Evolutionary conservation across 2,113 vertebrate genomes (phyloP).

Genomic region (Gyps fulvus): DNA sequence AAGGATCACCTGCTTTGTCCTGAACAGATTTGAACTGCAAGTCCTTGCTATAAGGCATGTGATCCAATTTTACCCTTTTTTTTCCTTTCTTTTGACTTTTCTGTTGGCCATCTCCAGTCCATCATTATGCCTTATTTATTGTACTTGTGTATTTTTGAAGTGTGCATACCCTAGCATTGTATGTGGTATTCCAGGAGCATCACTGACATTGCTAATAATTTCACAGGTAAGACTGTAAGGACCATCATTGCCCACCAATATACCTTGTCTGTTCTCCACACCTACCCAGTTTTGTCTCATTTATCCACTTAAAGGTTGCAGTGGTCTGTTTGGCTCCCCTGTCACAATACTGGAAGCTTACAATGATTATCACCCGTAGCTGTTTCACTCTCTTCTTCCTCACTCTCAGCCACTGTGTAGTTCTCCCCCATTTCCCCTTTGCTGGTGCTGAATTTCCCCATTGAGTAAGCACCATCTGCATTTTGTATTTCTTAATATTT

Average conservation of each 20-base stretch:
- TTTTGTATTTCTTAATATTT: neutral
- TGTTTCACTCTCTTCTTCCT: neutral
- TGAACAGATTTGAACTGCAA: neutral
- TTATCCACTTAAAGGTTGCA: neutral
- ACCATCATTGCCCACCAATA: neutral
- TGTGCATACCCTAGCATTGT: neutral
- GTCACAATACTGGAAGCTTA: neutral
- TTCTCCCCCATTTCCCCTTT: neutral
- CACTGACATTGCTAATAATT: neutral
- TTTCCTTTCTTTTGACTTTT: neutral
- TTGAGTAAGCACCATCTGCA: neutral
- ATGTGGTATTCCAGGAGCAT: neutral
- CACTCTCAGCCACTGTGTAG: neutral
- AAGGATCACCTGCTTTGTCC: neutral
- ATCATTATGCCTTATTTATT: neutral
- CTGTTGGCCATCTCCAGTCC: neutral
- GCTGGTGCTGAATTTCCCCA: neutral
- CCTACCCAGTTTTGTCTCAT: neutral
- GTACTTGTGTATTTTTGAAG: neutral
- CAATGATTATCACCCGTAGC: neutral
- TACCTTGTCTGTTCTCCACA: neutral
- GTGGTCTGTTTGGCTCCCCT: neutral
- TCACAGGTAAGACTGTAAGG: neutral
- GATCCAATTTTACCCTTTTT: neutral
- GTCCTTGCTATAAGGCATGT: neutral